Evolutionary conservation across 2,888 invertebrate genomes (phyloP).

Genomic region (Zhuqinia jingwanae): DNA sequence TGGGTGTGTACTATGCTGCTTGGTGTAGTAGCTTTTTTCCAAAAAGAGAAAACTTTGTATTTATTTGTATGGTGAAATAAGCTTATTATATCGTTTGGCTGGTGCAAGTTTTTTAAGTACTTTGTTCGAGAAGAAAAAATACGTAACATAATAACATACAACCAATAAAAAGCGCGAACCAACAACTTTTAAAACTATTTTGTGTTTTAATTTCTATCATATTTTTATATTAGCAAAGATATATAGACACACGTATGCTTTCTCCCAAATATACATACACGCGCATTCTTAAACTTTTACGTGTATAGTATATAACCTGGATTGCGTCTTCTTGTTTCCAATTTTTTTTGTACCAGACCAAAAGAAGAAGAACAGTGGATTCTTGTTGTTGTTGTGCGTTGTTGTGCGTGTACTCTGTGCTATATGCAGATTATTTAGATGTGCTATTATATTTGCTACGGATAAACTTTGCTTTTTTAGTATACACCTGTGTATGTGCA

Average conservation of each 20-base stretch:
- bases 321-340: too few relatives aligned
- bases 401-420: background rate
- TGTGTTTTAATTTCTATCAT: background rate
- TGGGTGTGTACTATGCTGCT: conserved; percentile 2
- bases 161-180: background rate
- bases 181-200: conserved; percentile 6
- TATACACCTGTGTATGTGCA: conserved; percentile 8
- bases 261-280: background rate
- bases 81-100: background rate
- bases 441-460: background rate
- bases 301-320: too few relatives aligned
- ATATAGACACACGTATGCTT: too few relatives aligned
- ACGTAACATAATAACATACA: conserved; percentile 8
- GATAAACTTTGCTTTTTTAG: background rate
- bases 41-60: background rate
- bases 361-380: too few relatives aligned
- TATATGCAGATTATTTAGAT: conserved; percentile 10
- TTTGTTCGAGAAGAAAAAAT: conserved; percentile 10
- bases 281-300: background rate
- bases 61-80: background rate
- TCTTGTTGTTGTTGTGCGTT: background rate
- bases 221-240: background rate
- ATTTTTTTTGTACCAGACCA: too few relatives aligned
- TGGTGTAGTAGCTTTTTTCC: background rate
- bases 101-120: conserved; percentile 21